Evolutionary conservation across 2,113 vertebrate species (phyloP), one percentile per base, ranked within the genome.

Genomic region (Merops nubicus): DNA sequence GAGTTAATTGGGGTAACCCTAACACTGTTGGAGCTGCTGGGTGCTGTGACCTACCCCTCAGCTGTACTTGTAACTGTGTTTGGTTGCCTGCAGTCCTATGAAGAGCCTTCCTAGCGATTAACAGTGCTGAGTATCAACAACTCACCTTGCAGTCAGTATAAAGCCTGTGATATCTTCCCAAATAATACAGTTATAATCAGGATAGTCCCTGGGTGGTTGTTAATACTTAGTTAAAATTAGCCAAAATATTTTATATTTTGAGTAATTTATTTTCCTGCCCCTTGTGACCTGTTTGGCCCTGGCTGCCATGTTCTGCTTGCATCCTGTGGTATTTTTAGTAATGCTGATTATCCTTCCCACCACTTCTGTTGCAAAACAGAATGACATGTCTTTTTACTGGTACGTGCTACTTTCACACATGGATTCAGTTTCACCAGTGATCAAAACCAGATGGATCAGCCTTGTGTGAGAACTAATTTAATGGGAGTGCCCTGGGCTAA

Each of bases 321-420:
- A 63, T 88, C 74, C 81, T 91, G 85, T 47, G 28, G 78, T 96
- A 59, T 91, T 96, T 93, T 92, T 91, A 80, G 64, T 77, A 50
- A 54, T 0, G 1, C 20, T 70, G 68, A 25, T 91, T 54, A 74
- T 86, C 51, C 33, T 96, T 74, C 40, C 16, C 38, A 15, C 20
- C 5, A 23, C 16, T 89, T 84, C 31, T 80, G 12, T 67, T 92
- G 76, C 83, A 78, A 86, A 91, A 80, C 51, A 86, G 64, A 91
- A 59, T 54, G 45, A 57, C 42, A 21, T 0, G 16, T 92, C 60
- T 92, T 84, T 92, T 96, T 74, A 28, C 75, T 89, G 76, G 38
- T 92, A 57, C 0, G 1, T 96, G 79, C 74, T 91, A 84, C 83
- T 96, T 97, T 96, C 83, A 77, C 91, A 93, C 18, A 3, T 56